Percentiles rank a stretch among this genome's conserved stretches.
Evolutionary conservation across 2,888 invertebrate genomes (phyloP).

Genomic region (Nephrotoma flavescens): DNA sequence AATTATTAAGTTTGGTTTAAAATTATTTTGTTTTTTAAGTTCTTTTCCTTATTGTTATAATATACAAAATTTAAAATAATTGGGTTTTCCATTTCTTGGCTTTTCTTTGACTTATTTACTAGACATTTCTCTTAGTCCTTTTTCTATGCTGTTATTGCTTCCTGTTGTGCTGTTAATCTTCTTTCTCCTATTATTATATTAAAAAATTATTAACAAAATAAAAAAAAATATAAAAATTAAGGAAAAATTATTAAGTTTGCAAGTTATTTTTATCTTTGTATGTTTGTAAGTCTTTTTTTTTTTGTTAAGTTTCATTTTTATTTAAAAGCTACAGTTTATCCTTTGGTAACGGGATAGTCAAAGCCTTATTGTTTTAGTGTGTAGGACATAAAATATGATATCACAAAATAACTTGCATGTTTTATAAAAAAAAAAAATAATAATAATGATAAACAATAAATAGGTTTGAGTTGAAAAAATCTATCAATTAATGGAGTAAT

Average conservation of each 20-base stretch:
- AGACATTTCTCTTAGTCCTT: neutral
- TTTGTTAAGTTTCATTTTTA: neutral
- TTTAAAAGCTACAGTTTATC: neutral
- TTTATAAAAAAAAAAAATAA: neutral
- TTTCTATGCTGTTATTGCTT: neutral
- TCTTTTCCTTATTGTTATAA: neutral
- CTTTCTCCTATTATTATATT: neutral
- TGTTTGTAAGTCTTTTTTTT: neutral
- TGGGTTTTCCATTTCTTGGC: neutral
- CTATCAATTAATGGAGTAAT: neutral
- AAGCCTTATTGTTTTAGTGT: neutral
- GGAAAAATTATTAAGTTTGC: neutral
- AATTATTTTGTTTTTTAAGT: neutral
- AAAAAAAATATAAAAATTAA: neutral
- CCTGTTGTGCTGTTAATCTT: neutral
- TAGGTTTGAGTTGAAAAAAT: neutral
- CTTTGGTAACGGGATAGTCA: neutral
- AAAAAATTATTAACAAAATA: neutral
- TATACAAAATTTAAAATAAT: neutral
- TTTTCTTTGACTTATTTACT: neutral
- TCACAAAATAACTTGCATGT: neutral
- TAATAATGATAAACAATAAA: neutral
- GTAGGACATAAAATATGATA: neutral
- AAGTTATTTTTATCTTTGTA: neutral
- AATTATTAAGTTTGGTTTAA: neutral